phyloP scores from a whole-genome alignment of 2,113 vertebrate genomes.

The Grammomys surdaster region DNA sequence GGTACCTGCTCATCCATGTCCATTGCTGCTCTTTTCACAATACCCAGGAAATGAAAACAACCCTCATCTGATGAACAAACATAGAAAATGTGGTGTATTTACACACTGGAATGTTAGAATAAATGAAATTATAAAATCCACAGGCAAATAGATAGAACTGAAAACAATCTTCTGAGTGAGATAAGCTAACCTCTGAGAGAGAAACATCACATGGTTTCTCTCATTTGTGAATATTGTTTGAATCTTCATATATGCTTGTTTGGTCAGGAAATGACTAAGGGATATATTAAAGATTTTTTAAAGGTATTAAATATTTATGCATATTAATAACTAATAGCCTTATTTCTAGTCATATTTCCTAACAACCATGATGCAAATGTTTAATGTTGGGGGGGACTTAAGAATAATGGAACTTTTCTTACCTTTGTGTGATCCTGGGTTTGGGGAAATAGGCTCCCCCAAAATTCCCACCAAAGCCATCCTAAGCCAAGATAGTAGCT shows the following conservation, averaged over 20 bases:
- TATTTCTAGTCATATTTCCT: not conserved
- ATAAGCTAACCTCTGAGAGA: no score
- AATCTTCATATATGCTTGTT: not conserved
- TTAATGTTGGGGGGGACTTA: not conserved
- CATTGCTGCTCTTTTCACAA: no score
- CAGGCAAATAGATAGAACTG: not conserved
- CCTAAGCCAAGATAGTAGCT: not conserved
- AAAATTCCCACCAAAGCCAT: not conserved
- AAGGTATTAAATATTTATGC: not conserved
- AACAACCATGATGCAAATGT: not conserved
- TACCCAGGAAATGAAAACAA: not conserved
- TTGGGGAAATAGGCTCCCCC: not conserved
- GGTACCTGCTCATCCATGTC: not conserved
- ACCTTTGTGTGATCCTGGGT: not conserved
- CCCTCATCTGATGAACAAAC: no score
- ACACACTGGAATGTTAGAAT: not conserved
- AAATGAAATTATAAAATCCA: not conserved
- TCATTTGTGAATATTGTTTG: not conserved
- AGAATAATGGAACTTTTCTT: not conserved
- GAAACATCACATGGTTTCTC: not conserved
- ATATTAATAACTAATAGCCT: accelerated
- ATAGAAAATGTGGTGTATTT: no score
- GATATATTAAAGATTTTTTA: not conserved
- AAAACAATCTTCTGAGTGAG: not conserved
- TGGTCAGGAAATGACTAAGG: not conserved